Percentiles rank a stretch among this genome's conserved stretches.
phyloP scores from a whole-genome alignment of 2,113 vertebrate genomes.

The Rhinolophus sinicus region DNA sequence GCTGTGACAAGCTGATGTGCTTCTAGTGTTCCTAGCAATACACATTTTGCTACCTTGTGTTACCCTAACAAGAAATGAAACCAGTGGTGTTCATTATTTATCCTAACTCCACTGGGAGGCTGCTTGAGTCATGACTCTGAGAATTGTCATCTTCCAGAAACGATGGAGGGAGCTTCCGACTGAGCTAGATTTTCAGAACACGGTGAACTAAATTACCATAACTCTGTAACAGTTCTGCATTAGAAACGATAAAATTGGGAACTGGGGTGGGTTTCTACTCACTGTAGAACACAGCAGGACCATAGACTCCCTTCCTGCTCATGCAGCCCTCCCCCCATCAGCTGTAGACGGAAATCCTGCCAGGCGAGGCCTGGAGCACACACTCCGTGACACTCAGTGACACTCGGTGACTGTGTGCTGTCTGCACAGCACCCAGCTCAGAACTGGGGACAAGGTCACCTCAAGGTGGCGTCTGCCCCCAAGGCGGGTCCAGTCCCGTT shows the following conservation, averaged over 20 bases:
- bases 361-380: background rate
- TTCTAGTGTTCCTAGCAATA: background rate
- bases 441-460: background rate
- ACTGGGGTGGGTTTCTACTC: background rate
- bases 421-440: background rate
- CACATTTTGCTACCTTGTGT: background rate
- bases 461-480: background rate
- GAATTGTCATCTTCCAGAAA: background rate
- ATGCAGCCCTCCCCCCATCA: fast-evolving
- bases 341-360: background rate
- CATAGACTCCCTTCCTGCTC: background rate
- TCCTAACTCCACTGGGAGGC: background rate
- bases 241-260: fast-evolving
- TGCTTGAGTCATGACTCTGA: background rate
- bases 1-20: background rate
- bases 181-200: background rate
- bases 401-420: fast-evolving
- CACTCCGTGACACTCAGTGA: background rate
- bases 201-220: fast-evolving
- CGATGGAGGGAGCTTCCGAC: background rate
- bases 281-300: background rate
- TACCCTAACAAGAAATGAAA: background rate
- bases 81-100: background rate
- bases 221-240: too few relatives aligned
- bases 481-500: too few relatives aligned